Base-by-base conservation (phyloP, 2,888 invertebrate species). In the Dinocampus coccinellae region DNA sequence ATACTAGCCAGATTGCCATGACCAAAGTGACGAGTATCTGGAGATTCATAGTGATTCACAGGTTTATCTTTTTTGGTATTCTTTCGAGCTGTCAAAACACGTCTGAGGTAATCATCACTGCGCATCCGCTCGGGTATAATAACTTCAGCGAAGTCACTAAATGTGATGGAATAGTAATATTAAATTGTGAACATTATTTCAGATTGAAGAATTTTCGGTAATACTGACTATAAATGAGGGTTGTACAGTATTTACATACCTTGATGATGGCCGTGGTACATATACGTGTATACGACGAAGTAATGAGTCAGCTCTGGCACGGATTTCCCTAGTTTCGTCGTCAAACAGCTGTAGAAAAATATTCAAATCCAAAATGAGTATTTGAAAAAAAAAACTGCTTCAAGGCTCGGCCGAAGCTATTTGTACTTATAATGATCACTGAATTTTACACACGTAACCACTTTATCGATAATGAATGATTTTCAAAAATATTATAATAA, bases 1-100 rank as follows among this genome's bases (percentile, higher is more conserved):
- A 95, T 90, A 89, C 94, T 94, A 80, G 96, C 92, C 88, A 96
- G 91, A 90, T 93, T 93, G 81, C 95, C 95, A 87, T 92, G 92
- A 88, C 95, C 95, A 69, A 85, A 80, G 36, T 85, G 81, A 39
- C 83, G 81, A 9, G 78, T 77, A 20, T 83, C 92, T 73, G 93
- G 92, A 76, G 92, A 92, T 55, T 91, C 90, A 88, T 93, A 94
- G 89, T 91, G 92, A 10, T 91, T 91, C 77, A 53, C 47, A 7
- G 63, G 47, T 22, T 92, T 90, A 79, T 92, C 90, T 81, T 91
- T 90, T 75, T 89, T 89, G 70, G 92, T 90, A 83, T 90, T 91
- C 78, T 92, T 91, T 70, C 91, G 89, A 1, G 93, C 93, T 79
- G 91, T 88, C 75, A 93, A 88, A 76, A 94, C 89, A 79, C 91